These are phyloP conservation scores for Eumacrocentrus americanus DNA, from an alignment of 2,888 invertebrate species.

Conservation along the genomic window DNA sequence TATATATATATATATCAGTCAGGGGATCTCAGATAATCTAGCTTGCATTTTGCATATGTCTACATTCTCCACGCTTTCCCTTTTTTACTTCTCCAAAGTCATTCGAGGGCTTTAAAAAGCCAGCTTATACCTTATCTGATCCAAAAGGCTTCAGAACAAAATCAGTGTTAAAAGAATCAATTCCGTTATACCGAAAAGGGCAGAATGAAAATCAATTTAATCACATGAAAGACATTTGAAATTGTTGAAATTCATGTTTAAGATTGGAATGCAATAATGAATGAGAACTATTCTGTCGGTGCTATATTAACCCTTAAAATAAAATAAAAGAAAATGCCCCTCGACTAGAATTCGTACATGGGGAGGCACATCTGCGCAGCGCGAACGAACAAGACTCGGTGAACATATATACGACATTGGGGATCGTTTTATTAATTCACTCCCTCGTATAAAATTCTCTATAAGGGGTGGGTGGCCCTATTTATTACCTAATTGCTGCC, in stretches of 20 bases:
- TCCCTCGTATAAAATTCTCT: slow-evolving; percentile 46
- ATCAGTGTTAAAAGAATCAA: no score
- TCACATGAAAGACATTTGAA: background rate
- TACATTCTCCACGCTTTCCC: slow-evolving; percentile 44
- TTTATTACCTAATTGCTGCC: slow-evolving; percentile 57
- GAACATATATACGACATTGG: slow-evolving; percentile 34
- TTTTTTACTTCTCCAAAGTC: slow-evolving; percentile 5
- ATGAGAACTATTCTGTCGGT: slow-evolving; percentile 45
- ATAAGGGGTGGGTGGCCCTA: slow-evolving; percentile 47
- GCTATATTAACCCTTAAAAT: slow-evolving; percentile 46
- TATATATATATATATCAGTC: slow-evolving; percentile 11
- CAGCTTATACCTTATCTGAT: slow-evolving; percentile 9
- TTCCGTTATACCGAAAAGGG: no score
- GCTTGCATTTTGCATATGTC: slow-evolving; percentile 51
- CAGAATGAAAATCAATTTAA: background rate
- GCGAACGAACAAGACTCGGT: slow-evolving; percentile 1
- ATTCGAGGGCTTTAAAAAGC: slow-evolving; percentile 10
- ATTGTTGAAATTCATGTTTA: slow-evolving; percentile 8
- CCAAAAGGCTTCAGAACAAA: no score
- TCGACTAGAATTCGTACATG: slow-evolving; percentile 9
- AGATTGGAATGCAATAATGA: slow-evolving; percentile 29
- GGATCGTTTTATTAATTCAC: slow-evolving; percentile 61
- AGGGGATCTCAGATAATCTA: slow-evolving; percentile 32
- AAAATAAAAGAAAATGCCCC: slow-evolving; percentile 55
- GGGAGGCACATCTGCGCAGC: slow-evolving; percentile 22